A percentile compares a stretch with the other conserved stretches of the same genome.
These are phyloP conservation scores for Actinia equina DNA, from an alignment of 64 coral and sea anemone genomes.

Conservation along the genomic window DNA sequence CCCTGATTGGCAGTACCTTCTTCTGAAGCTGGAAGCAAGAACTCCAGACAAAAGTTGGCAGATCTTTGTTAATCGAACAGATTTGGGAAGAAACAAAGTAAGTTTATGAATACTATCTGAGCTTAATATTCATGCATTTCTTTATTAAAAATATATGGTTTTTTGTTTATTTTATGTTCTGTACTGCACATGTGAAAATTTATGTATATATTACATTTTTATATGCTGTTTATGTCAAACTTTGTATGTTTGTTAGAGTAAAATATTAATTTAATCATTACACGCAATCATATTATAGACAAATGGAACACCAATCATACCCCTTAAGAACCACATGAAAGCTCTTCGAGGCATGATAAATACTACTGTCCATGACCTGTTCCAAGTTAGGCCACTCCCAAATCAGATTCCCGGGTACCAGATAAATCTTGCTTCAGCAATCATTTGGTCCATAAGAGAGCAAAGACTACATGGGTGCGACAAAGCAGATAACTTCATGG, in stretches of 20 bases:
- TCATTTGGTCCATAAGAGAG: slow-evolving; percentile 25
- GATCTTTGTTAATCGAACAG: background rate
- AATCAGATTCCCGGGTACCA: background rate
- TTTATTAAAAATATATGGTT: background rate
- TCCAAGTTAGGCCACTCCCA: background rate
- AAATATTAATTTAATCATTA: background rate
- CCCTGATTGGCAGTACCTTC: slow-evolving; percentile 21
- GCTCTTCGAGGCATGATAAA: background rate
- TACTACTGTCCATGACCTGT: background rate
- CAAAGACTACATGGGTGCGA: slow-evolving; percentile 11
- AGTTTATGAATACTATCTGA: slow-evolving; percentile 9
- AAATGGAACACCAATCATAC: slow-evolving; percentile 6
- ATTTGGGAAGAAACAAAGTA: slow-evolving; percentile 24
- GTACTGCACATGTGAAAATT: background rate
- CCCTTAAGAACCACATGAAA: slow-evolving; percentile 4
- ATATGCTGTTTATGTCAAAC: background rate
- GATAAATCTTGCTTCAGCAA: background rate
- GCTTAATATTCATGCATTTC: background rate
- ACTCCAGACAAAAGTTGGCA: slow-evolving; percentile 31
- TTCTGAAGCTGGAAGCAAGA: slow-evolving; percentile 14
- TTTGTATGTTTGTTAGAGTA: background rate
- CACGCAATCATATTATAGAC: background rate
- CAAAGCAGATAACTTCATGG: background rate
- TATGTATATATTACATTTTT: background rate
- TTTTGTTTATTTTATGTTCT: background rate